A percentile compares a stretch with the other conserved stretches of the same genome.
Evolutionary conservation across 2,113 vertebrate species (phyloP).

Genomic region (Nothobranchius kuhntae): DNA sequence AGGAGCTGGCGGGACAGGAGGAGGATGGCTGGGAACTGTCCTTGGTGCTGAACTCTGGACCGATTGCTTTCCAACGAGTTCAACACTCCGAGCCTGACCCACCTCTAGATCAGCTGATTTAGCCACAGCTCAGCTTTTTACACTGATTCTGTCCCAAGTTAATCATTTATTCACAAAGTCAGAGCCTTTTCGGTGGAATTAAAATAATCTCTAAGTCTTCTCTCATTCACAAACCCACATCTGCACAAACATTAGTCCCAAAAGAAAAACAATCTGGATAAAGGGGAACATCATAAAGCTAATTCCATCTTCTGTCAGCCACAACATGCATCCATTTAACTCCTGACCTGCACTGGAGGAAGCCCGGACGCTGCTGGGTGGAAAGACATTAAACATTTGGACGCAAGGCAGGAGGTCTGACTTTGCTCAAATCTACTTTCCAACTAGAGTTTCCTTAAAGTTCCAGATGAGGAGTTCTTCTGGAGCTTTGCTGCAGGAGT

Average conservation of each 20-base stretch:
- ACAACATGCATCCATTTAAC: too few relatives aligned
- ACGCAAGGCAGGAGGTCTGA: too few relatives aligned
- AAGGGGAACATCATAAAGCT: slow-evolving; percentile 32
- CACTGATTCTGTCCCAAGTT: slow-evolving; percentile 21
- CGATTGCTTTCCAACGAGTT: slow-evolving; percentile 17
- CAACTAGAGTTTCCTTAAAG: too few relatives aligned
- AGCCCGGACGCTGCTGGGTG: too few relatives aligned
- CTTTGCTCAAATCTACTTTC: too few relatives aligned
- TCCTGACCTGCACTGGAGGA: too few relatives aligned
- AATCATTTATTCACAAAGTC: slow-evolving; percentile 43
- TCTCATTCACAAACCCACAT: slow-evolving; percentile 34
- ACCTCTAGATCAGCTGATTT: neutral
- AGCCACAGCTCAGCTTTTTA: slow-evolving; percentile 9
- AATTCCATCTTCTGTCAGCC: neutral
- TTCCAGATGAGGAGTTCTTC: too few relatives aligned
- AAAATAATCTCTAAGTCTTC: slow-evolving; percentile 50
- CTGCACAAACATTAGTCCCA: slow-evolving; percentile 1
- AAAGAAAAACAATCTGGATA: slow-evolving; percentile 24
- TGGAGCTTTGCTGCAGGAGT: too few relatives aligned
- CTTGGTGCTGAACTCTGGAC: slow-evolving; percentile 69
- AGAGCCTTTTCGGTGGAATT: slow-evolving; percentile 37
- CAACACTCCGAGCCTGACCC: slow-evolving; percentile 20
- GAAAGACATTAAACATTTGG: too few relatives aligned
- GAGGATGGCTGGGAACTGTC: slow-evolving; percentile 60
- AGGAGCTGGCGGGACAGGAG: neutral